Conservation (phyloP, 2,797 vertebrate species). For the Brachymystax lenok region DNA sequence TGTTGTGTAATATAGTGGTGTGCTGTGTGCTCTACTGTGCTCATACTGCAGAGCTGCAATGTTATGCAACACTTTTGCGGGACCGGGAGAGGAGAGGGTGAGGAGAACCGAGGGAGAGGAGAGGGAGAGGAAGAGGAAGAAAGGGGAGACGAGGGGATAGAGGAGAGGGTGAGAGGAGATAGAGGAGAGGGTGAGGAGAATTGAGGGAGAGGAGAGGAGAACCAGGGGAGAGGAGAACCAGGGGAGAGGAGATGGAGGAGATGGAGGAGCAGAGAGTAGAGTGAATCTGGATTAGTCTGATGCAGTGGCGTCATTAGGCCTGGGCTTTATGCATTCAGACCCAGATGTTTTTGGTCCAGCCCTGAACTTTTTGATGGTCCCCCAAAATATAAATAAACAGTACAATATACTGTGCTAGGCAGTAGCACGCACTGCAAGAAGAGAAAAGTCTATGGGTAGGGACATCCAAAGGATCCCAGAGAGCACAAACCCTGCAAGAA, state of each 20-base stretch:
- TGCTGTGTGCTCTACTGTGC: conserved; percentile 17
- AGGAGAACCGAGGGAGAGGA: background rate
- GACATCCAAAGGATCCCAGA: no score
- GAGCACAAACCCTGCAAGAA: no score
- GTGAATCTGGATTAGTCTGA: conserved; percentile 52
- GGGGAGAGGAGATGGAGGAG: background rate
- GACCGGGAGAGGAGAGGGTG: conserved; percentile 9
- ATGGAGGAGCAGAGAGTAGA: conserved; percentile 4
- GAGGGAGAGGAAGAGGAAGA: no score
- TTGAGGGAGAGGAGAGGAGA: background rate
- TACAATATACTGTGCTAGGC: no score
- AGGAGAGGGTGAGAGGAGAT: background rate
- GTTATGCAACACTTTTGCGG: conserved; percentile 38
- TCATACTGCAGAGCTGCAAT: conserved; percentile 13
- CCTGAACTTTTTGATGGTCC: no score
- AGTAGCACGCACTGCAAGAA: no score
- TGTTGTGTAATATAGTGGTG: background rate
- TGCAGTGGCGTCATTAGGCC: conserved; percentile 4
- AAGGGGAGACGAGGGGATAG: conserved; percentile 31
- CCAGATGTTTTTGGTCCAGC: no score
- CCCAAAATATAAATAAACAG: no score
- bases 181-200: no score
- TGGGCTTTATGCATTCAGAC: no score
- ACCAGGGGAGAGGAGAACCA: no score
- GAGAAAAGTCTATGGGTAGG: no score